These are phyloP conservation scores for Neodon shergylaensis DNA, from an alignment of 2,113 vertebrate species.

Conservation along the genomic window DNA sequence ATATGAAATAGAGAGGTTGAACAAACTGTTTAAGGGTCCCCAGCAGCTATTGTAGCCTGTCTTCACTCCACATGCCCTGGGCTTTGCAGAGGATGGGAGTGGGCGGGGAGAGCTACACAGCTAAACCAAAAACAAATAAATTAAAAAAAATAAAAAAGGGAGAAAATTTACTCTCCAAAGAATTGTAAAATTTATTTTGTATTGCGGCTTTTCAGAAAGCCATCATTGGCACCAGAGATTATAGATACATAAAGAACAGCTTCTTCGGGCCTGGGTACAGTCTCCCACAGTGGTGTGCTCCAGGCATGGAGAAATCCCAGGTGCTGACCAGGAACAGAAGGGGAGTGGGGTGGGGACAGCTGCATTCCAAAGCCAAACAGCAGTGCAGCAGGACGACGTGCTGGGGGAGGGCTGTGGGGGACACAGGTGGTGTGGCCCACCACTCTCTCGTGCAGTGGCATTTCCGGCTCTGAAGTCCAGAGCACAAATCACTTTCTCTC, in stretches of 20 bases:
- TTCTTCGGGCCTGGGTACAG: conserved; percentile 85
- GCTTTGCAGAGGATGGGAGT: not conserved
- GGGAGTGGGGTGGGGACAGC: conserved; percentile 75
- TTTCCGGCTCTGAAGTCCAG: conserved; percentile 72
- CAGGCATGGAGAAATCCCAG: conserved; percentile 82
- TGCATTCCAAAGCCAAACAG: conserved; percentile 73
- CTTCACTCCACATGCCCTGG: rapidly evolving
- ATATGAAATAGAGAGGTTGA: not conserved
- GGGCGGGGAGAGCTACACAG: conserved; percentile 45
- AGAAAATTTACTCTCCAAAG: conserved; percentile 86
- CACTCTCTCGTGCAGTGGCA: conserved; percentile 81
- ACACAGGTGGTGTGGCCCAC: conserved; percentile 75
- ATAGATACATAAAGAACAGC: conserved; percentile 87
- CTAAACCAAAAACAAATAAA: conserved; percentile 31
- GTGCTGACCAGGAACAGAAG: conserved; percentile 82
- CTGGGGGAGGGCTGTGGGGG: conserved; percentile 68
- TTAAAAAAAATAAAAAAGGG: not conserved
- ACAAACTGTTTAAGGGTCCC: not conserved
- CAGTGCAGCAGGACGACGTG: conserved; percentile 74
- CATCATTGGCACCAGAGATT: conserved; percentile 85
- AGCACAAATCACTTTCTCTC: conserved; percentile 53
- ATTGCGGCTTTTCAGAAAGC: conserved; percentile 88
- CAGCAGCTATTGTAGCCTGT: rapidly evolving
- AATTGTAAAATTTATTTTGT: conserved; percentile 91
- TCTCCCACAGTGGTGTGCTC: conserved; percentile 81